Base-by-base conservation (phyloP, 2,113 vertebrate genomes). In the Platanista minor region DNA sequence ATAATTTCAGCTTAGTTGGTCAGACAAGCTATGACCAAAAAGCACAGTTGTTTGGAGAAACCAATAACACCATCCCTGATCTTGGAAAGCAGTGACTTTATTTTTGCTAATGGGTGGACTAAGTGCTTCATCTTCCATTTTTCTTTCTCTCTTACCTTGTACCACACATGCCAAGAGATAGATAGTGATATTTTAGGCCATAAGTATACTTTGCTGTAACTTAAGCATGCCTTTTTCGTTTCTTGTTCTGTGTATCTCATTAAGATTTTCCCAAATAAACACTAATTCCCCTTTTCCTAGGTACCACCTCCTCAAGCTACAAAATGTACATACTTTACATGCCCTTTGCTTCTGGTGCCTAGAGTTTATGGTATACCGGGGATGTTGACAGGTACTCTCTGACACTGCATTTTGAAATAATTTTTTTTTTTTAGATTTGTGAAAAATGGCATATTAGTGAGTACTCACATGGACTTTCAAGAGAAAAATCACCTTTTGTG, bases 401-500 rank as follows among this genome's bases (percentile, higher is more conserved):
- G 74, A n/a, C 27, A 62, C 31, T 90, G 23, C 43, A 54, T 93
- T 88, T 89, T 95, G 36, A 97, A 96, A 18, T 92, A 74, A 12
- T 89, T 52, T 66, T 84, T 80, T 78, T 80, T 78, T 69, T 93
- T 95, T 71, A 87, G 74, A 72, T 91, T 88, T 96, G 75, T 80
- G 43, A 81, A 88, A 90, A 85, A 39, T 95, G 54, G 27, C 29
- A 6, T 93, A 59, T 43, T 90, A 27, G 20, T 93, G 13, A 94
- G 29, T 87, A 62, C 39, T 90, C 52, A 43, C 1, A 10, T 66
- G 41, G 54, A 36, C 41, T 83, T 91, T 52, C 9, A 89, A 61
- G 49, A 93, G 77, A 80, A 90, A 82, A 90, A 82, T 83, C 49
- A 89, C 2, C 33, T 52, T 78, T 31, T 91, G 25, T 78, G n/a